Evolutionary conservation across 2,797 vertebrate species (phyloP).

Genomic region (Acanthis flammea): DNA sequence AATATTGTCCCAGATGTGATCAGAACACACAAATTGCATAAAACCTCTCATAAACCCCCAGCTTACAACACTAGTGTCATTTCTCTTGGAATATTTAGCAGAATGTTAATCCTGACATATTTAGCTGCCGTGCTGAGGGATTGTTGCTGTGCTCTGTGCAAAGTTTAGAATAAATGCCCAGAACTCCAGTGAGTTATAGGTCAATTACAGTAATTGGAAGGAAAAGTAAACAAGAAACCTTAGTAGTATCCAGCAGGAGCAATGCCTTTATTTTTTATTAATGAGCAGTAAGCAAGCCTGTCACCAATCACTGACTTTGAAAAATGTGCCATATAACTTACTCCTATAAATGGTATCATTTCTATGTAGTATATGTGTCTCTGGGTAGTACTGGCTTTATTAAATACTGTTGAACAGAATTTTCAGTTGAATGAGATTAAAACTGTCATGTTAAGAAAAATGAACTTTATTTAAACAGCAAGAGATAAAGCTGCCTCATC

Average conservation of each 20-base stretch:
- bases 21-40: slow-evolving; percentile 34
- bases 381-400: slow-evolving; percentile 49
- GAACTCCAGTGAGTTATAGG: slow-evolving; percentile 37
- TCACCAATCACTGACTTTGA: slow-evolving; percentile 47
- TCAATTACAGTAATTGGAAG: slow-evolving; percentile 50
- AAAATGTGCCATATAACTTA: slow-evolving; percentile 22
- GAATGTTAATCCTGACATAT: slow-evolving; percentile 48
- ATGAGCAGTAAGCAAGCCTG: slow-evolving; percentile 62
- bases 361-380: slow-evolving; percentile 11
- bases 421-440: slow-evolving; percentile 60
- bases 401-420: slow-evolving; percentile 54
- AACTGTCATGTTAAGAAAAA: slow-evolving; percentile 49
- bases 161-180: slow-evolving; percentile 56
- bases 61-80: slow-evolving; percentile 1
- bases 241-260: neutral
- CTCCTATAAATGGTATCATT: neutral
- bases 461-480: slow-evolving; percentile 49
- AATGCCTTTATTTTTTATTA: slow-evolving; percentile 63
- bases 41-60: slow-evolving; percentile 35
- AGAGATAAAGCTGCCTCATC: slow-evolving; percentile 47
- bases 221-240: slow-evolving; percentile 52
- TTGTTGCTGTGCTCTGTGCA: neutral
- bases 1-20: slow-evolving; percentile 26
- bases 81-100: slow-evolving; percentile 27
- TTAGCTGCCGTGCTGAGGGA: slow-evolving; percentile 14